Conservation (phyloP, 2,113 vertebrate species). For the Herpailurus yagouaroundi region DNA sequence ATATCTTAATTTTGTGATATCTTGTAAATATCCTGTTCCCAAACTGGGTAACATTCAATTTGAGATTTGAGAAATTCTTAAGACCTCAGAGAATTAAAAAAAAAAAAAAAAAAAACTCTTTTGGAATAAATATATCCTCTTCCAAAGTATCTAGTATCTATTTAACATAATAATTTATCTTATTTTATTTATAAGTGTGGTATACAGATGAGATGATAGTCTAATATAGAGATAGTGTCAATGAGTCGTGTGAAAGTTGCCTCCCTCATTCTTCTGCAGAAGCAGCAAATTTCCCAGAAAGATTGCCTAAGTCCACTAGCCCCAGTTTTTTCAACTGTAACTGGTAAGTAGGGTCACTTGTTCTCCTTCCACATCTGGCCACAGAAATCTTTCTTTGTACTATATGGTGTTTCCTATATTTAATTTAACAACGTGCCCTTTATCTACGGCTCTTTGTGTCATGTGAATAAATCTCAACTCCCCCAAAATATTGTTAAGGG, state of each 20-base stretch:
- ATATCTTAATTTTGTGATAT: conserved; percentile 37
- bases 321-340: background rate
- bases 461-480: background rate
- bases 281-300: background rate
- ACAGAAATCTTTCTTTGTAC: background rate
- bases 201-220: background rate
- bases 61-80: conserved; percentile 9
- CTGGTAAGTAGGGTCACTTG: background rate
- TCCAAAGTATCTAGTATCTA: background rate
- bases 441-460: background rate
- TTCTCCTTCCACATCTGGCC: background rate
- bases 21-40: background rate
- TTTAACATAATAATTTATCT: background rate
- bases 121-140: background rate
- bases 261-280: background rate
- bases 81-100: background rate
- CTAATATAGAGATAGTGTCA: background rate
- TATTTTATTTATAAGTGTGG: background rate
- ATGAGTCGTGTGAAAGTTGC: background rate
- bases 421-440: background rate
- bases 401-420: background rate
- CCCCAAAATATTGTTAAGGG: background rate
- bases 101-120: background rate
- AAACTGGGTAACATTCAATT: background rate
- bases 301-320: too few species aligned